Base-by-base conservation (phyloP, 2,113 vertebrate species). In the Oxyruncus cristatus region DNA sequence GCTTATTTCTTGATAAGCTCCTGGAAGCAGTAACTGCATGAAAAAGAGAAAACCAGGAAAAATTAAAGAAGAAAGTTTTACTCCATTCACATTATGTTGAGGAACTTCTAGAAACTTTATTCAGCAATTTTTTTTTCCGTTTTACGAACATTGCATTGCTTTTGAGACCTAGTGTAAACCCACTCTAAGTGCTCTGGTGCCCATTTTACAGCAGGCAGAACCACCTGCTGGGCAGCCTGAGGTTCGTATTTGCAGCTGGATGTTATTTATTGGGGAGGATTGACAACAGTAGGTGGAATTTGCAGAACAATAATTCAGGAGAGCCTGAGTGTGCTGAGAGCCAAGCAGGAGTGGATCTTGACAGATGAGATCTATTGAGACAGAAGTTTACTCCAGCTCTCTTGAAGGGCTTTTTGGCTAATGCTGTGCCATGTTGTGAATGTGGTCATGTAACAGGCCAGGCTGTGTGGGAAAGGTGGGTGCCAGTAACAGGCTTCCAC, bases 1-100 rank as follows among this genome's bases (percentile, higher is more conserved):
- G 30, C 85, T 95, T 59, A 5, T 86, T 95, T 68, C 83, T 74
- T 91, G 93, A 91, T 97, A 95, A 91, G 84, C 55, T 95, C 35
- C 61, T 81, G 46, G 47, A 89, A 91, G 49, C 65, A 63, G 49
- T 76, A 96, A 66, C 75, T 75, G 37, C n/a, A 39, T 2, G 5
- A 72, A 81, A 74, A 66, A 15, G 11, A 47, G 22, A 17, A 49
- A 42, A 63, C 7, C 21, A 20, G n/a, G 42, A 49, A 52, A 83
- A 76, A 46, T 12, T 39, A 11, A 70, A 44, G 24, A 39, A 76
- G 21, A 61, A 85, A 49, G 11, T 37, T 58, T 55, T 55, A 41
- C 3, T 52, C 28, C 11, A 6, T 42, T 63, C 35, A 18, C 14
- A 4, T 39, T 44, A 58, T 50, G 15, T 23, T 68, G 71, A 79